Percentiles rank a stretch among this genome's conserved stretches.
These are phyloP conservation scores for Aplidium turbinatum DNA, from an alignment of 23 tunicate genomes.

Conservation along the genomic window DNA sequence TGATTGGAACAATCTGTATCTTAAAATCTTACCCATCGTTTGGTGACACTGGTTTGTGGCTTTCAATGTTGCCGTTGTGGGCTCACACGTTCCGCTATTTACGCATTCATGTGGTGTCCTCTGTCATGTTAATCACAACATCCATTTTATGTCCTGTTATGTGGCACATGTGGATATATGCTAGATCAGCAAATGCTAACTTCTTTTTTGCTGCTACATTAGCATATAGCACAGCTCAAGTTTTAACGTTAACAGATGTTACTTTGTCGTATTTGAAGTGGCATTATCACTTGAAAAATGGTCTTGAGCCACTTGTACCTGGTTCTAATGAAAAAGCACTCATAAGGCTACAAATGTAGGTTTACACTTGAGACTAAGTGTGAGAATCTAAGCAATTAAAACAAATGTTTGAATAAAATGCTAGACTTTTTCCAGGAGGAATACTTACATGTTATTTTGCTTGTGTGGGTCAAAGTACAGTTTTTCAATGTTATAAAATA, in stretches of 20 bases:
- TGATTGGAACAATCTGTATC: conserved; percentile 44
- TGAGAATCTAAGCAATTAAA: too few species aligned
- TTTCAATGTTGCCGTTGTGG: conserved; percentile 78
- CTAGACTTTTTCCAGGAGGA: too few species aligned
- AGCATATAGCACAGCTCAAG: conserved; percentile 66
- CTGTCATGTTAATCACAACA: conserved; percentile 58
- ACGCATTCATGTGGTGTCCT: conserved; percentile 55
- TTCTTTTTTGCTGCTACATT: conserved; percentile 90
- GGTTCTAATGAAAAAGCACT: conserved; percentile 34
- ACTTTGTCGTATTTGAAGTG: conserved; percentile 63
- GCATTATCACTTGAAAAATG: conserved; percentile 52
- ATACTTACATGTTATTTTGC: too few species aligned
- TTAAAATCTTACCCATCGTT: conserved; percentile 80
- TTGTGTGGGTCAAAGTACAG: too few species aligned
- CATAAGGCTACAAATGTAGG: too few species aligned
- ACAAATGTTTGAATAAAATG: too few species aligned
- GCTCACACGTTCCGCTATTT: conserved; percentile 64
- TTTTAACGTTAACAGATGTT: conserved; percentile 58
- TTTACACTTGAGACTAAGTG: too few species aligned
- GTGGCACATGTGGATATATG: conserved; percentile 90
- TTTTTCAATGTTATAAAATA: too few species aligned
- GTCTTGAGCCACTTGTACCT: conserved; percentile 38
- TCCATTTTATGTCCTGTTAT: conserved; percentile 82
- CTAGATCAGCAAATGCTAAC: conserved; percentile 87
- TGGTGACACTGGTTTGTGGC: conserved; percentile 80